phyloP scores from a whole-genome alignment of 1,140 invertebrate species.

The Pseudomyrmex gracilis region DNA sequence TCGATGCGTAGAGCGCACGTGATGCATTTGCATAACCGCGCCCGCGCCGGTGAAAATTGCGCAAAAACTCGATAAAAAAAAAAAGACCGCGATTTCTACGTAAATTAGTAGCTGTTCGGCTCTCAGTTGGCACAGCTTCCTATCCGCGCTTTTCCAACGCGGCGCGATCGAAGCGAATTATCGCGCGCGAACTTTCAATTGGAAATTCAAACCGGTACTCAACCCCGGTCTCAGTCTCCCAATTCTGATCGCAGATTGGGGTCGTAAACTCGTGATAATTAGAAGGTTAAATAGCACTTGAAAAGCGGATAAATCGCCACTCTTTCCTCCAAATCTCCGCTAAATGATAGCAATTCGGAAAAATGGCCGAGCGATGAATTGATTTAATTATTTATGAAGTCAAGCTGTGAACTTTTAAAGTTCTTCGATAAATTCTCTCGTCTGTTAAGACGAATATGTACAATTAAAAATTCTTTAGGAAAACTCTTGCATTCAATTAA shows the following conservation, averaged over 20 bases:
- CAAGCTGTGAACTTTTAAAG: neutral
- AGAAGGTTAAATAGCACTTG: conserved; percentile 68
- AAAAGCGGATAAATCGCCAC: conserved; percentile 46
- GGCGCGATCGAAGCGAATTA: conserved; percentile 69
- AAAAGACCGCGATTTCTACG: neutral
- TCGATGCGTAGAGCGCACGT: conserved; percentile 9
- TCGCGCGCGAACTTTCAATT: conserved; percentile 73
- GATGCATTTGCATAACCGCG: conserved; percentile 49
- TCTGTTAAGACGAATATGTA: neutral
- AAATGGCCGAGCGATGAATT: conserved; percentile 22
- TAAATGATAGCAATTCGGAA: conserved; percentile 3
- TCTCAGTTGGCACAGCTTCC: conserved; percentile 58
- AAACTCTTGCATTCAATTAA: too few species aligned
- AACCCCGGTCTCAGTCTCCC: conserved; percentile 62
- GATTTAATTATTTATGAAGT: conserved; percentile 37
- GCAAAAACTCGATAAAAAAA: conserved; percentile 3
- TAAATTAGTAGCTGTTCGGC: conserved; percentile 63
- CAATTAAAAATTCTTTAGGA: neutral
- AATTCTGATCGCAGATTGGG: conserved; percentile 61
- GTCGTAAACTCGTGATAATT: conserved; percentile 69
- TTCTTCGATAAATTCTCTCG: conserved; percentile 6
- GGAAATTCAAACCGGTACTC: conserved; percentile 72
- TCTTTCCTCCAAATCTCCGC: neutral
- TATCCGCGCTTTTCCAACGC: neutral
- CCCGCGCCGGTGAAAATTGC: neutral